Conservation (phyloP, 1,140 invertebrate species). For the Cyrtorhinus lividipennis region DNA sequence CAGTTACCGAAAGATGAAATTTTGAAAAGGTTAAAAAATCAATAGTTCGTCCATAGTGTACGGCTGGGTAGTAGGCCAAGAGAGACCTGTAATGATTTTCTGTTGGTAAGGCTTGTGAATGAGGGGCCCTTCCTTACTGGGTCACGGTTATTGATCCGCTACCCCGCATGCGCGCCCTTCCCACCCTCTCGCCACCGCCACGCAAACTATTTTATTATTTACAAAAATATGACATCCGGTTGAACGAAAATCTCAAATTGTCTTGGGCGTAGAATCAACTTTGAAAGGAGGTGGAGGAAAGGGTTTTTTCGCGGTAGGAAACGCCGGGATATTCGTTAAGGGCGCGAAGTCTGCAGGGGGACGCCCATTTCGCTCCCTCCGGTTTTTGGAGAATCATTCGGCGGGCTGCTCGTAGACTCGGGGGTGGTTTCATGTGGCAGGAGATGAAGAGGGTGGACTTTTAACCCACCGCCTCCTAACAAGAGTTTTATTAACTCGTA, state of each 20-base stretch:
- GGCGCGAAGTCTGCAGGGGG: no score
- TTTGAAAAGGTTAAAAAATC: no score
- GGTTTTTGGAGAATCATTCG: not conserved
- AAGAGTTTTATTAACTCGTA: conserved; percentile 5
- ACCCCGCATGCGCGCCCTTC: conserved; percentile 4
- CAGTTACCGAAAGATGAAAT: no score
- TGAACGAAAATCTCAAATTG: no score
- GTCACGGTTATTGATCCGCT: conserved; percentile 13
- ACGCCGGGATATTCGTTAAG: no score
- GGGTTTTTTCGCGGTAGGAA: no score
- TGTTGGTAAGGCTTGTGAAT: conserved; percentile 12
- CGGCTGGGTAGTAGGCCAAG: conserved; percentile 12
- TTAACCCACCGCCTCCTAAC: conserved; percentile 5
- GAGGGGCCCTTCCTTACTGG: conserved; percentile 10
- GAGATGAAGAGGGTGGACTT: not conserved
- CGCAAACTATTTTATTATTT: conserved; percentile 11
- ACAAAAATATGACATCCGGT: conserved; percentile 12
- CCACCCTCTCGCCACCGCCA: conserved; percentile 2
- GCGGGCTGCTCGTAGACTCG: not conserved
- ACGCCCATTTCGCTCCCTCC: not conserved
- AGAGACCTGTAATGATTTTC: conserved; percentile 15
- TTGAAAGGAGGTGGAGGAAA: no score
- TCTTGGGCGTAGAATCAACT: no score
- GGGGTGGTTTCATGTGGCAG: not conserved
- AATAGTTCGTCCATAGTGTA: conserved; percentile 3